Conservation (phyloP, 2,113 vertebrate species). For the Upupa epops region DNA sequence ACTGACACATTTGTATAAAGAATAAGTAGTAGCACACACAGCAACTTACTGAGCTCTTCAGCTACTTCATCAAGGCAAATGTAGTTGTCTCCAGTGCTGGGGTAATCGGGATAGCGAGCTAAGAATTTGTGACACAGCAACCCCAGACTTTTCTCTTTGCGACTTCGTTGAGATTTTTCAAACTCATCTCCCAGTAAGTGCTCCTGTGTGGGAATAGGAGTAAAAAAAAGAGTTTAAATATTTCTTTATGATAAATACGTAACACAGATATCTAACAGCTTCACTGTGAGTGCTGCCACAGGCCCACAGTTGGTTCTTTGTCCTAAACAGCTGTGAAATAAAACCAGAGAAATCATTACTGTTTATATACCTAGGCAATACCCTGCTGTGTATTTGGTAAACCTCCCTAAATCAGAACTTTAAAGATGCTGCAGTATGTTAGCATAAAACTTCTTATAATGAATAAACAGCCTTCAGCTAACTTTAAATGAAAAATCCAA, state of each 20-base stretch:
- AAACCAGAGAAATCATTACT: background rate
- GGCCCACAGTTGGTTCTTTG: background rate
- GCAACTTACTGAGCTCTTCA: conserved; percentile 88
- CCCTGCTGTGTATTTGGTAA: background rate
- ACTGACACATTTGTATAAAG: background rate
- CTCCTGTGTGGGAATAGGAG: conserved; percentile 74
- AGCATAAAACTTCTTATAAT: background rate
- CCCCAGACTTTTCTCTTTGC: conserved; percentile 96
- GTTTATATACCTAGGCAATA: background rate
- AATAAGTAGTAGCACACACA: background rate
- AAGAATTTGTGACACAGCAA: conserved; percentile 94
- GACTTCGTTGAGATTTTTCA: conserved; percentile 87
- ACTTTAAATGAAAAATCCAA: background rate
- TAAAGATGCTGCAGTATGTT: accelerated
- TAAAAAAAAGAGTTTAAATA: background rate
- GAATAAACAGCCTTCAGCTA: background rate
- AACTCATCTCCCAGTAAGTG: conserved; percentile 84
- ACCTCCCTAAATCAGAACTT: background rate
- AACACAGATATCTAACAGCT: background rate
- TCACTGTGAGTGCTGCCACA: background rate
- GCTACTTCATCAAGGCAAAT: conserved; percentile 95
- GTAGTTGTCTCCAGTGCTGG: conserved; percentile 81
- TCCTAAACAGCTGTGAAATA: background rate
- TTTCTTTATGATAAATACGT: background rate
- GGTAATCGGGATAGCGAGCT: conserved; percentile 88